Conservation (phyloP, 64 coral and sea anemone genomes). For the Pocillopora verrucosa region DNA sequence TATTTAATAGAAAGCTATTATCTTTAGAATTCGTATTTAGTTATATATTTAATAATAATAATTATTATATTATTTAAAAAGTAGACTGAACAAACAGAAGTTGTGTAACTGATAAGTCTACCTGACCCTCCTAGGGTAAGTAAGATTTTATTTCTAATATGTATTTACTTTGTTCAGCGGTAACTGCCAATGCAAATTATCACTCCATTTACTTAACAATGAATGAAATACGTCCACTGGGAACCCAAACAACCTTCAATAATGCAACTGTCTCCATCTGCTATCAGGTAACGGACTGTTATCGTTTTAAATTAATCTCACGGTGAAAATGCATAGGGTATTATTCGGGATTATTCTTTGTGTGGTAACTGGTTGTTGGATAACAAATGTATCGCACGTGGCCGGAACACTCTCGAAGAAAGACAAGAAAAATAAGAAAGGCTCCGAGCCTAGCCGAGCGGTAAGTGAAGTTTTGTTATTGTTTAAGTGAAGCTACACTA, state of each 20-base stretch:
- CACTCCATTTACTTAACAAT: background rate
- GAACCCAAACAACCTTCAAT: background rate
- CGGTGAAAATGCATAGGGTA: background rate
- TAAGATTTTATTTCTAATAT: background rate
- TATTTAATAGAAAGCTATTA: no score
- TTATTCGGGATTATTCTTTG: background rate
- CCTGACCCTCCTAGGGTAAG: background rate
- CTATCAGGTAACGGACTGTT: background rate
- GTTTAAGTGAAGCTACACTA: background rate
- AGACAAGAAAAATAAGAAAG: conserved; percentile 19
- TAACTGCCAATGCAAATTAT: background rate
- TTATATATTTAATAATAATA: no score
- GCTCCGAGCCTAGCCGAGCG: background rate
- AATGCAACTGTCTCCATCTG: background rate
- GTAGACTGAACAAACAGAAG: no score
- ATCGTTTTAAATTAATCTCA: background rate
- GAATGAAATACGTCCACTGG: background rate
- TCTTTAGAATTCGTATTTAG: no score
- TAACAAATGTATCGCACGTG: conserved; percentile 3
- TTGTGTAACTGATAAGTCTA: no score
- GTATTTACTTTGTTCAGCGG: background rate
- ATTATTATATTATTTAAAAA: no score
- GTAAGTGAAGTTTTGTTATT: conserved; percentile 10
- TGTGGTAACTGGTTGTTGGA: background rate
- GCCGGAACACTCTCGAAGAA: conserved; percentile 25